Evolutionary conservation across 2,888 invertebrate genomes (phyloP).

Genomic region (Aporophyla lueneburgensis): DNA sequence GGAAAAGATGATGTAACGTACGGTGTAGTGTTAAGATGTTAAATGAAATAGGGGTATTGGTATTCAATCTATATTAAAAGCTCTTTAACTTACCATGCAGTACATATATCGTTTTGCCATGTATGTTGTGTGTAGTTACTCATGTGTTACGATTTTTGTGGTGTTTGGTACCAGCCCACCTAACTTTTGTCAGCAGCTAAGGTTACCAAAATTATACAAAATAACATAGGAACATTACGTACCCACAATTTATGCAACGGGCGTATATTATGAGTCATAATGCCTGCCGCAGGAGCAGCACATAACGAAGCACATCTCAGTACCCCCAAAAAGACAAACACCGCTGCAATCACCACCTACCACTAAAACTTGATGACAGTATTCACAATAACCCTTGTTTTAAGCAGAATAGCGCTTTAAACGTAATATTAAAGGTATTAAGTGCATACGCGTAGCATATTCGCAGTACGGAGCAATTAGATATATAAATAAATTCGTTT

Average conservation of each 20-base stretch:
- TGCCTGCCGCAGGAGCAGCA: neutral
- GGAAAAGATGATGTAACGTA: neutral
- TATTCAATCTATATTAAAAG: neutral
- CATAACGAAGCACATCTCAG: constrained; percentile 5
- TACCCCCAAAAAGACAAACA: constrained; percentile 73
- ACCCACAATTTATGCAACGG: neutral
- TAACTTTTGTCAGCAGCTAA: neutral
- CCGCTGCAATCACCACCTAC: constrained; percentile 67
- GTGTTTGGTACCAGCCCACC: no score
- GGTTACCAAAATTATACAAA: neutral
- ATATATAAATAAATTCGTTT: constrained; percentile 89
- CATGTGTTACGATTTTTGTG: neutral
- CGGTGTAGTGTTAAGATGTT: neutral
- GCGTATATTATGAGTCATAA: neutral
- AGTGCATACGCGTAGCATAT: constrained; percentile 86
- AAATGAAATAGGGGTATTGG: neutral
- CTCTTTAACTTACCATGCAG: neutral
- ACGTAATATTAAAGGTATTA: constrained; percentile 86
- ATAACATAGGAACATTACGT: neutral
- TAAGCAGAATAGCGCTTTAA: constrained; percentile 83
- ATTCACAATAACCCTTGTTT: constrained; percentile 82
- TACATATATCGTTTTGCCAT: neutral
- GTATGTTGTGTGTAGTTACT: neutral
- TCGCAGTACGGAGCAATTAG: constrained; percentile 86
- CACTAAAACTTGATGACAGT: constrained; percentile 84